Base-by-base conservation (phyloP, 2,888 invertebrate genomes). In the Frankliniella fusca region DNA sequence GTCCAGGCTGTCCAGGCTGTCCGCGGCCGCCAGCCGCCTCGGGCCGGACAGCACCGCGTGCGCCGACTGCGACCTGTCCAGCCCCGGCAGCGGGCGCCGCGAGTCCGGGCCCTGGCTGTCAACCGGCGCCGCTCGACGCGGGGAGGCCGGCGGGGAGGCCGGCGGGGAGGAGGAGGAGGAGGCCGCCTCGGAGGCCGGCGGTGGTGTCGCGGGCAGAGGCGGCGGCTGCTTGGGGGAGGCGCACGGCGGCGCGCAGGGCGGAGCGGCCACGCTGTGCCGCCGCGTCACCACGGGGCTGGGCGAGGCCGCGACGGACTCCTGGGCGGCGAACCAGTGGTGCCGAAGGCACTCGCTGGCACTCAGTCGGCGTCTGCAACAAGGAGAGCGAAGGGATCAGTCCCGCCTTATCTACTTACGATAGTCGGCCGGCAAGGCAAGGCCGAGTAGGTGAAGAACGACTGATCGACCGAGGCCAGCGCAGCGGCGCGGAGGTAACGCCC, bases 321-420 rank as follows among this genome's bases (percentile, higher is more conserved):
- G 65, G 86, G 86, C 50, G 85, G 84, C 80, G 87, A 97, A 92
- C 97, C 97, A 97, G 87, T 94, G 92, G 90, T 97, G 97, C 88
- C 95, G 93, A 88, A 97, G 92, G 90, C 97, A 94, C 89, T 96
- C 94, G 87, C 93, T 92, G 87, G 96, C 95, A 88, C 94, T 94
- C 90, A 97, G 92, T 89, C 97, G 94, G 89, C 94, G 93, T 89
- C 97, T 97, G 90, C 18, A 91, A 91, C 82, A 84, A 80, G 38
- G 18, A 23, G 27, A 76, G 20, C 3, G 38, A 15, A 81, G 48
- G 49, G n/a, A 48, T 81, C 38, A 38, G 38, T 38, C 38, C 38
- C 38, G 38, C 38, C 38, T 38, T 38, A 38, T 38, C 38, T 38
- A 38, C 5, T 38, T 38, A 38, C 38, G 38, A 38, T 38, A 5